A percentile compares a stretch with the other conserved stretches of the same genome.
Conservation (phyloP, 2,113 vertebrate species). For the Stegastes partitus region DNA sequence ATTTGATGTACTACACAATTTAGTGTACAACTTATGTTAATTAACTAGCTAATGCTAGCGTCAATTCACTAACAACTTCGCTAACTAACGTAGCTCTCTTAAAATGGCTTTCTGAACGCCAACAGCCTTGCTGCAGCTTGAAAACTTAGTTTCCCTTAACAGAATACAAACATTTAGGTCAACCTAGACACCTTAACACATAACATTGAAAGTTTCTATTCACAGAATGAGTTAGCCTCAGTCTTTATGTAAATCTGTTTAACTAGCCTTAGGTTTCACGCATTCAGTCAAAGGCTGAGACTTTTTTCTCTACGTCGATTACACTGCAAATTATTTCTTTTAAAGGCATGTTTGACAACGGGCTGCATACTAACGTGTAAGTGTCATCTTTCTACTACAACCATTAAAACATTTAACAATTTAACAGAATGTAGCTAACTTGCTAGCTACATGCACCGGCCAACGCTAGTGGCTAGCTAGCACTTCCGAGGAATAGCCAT, state of each 20-base stretch:
- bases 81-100: slow-evolving; percentile 31
- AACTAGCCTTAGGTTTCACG: slow-evolving; percentile 55
- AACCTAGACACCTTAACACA: not conserved
- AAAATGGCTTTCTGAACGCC: slow-evolving; percentile 42
- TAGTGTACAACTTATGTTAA: not conserved
- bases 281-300: not conserved
- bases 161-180: not conserved
- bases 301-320: slow-evolving; percentile 2
- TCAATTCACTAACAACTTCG: slow-evolving; percentile 45
- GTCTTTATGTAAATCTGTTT: slow-evolving; percentile 42
- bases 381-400: not conserved
- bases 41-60: not conserved
- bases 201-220: slow-evolving; percentile 35
- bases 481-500: slow-evolving; percentile 74
- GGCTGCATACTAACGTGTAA: not conserved
- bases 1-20: not conserved
- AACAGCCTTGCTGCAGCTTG: not conserved
- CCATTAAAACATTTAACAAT: slow-evolving; percentile 7
- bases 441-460: slow-evolving; percentile 58
- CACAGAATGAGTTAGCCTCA: slow-evolving; percentile 38
- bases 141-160: not conserved
- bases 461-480: slow-evolving; percentile 61
- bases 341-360: not conserved
- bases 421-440: slow-evolving; percentile 52
- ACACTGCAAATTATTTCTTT: not conserved